A percentile compares a stretch with the other conserved stretches of the same genome.
Evolutionary conservation across 1,140 invertebrate species (phyloP).

Genomic region (Pararge aegeria): DNA sequence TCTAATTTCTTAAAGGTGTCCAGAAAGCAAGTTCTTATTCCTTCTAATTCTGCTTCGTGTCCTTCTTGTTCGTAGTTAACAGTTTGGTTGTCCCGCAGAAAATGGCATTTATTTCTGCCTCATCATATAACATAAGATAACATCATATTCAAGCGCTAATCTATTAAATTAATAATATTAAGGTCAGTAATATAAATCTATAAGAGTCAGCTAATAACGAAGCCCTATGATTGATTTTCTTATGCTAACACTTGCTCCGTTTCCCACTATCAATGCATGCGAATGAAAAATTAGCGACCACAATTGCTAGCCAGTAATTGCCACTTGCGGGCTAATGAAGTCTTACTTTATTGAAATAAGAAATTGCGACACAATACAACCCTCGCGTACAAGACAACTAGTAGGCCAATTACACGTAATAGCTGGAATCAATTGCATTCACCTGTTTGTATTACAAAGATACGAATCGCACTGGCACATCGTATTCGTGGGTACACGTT

Average conservation of each 20-base stretch:
- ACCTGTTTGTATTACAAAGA: conserved; percentile 41
- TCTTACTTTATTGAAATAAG: conserved; percentile 67
- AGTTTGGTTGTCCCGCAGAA: too few relatives aligned
- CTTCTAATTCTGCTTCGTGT: too few relatives aligned
- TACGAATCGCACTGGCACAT: conserved; percentile 30
- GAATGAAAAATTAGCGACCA: conserved; percentile 37
- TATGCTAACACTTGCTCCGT: conserved; percentile 47
- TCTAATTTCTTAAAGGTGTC: too few relatives aligned
- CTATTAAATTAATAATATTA: background rate
- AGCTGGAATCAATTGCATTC: conserved; percentile 47
- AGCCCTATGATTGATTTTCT: conserved; percentile 50
- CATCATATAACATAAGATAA: too few relatives aligned
- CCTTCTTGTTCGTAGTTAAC: too few relatives aligned
- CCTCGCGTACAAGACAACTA: conserved; percentile 41
- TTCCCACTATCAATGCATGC: conserved; percentile 50
- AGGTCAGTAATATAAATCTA: background rate
- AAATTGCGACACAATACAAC: conserved; percentile 56
- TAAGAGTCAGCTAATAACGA: background rate
- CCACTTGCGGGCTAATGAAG: conserved; percentile 52
- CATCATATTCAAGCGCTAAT: background rate
- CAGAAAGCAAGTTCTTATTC: too few relatives aligned
- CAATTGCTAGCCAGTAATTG: conserved; percentile 50
- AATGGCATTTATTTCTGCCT: too few relatives aligned
- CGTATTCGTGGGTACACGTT: conserved; percentile 23
- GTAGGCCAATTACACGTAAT: conserved; percentile 56